Evolutionary conservation across 2,113 vertebrate genomes (phyloP), one percentile per base, ranked within the genome.

Genomic region (Coreoperca whiteheadi): DNA sequence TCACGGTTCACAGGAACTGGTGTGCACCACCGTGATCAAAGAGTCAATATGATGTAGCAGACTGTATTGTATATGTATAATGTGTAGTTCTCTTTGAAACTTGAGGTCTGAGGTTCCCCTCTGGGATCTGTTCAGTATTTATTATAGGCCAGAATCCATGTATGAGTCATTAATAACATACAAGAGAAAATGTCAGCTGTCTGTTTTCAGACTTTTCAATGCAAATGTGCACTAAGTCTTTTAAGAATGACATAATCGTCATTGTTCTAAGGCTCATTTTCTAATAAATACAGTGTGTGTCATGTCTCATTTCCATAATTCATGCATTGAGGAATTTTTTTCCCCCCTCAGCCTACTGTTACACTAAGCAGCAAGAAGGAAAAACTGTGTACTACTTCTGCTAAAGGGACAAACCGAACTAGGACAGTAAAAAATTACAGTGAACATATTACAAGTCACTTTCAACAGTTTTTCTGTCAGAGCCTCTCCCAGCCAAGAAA

Each of bases 1-100:
- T 70, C 79, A 86, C 60, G 70, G 67, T 75, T 83, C 85, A 69
- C 59, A 89, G 82, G 69, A 88, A 86, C 61, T 79, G 74, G 64
- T 77, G 69, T 79, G 79, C 74, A 69, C 37, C 41, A 37, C 34
- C 9, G 15, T 56, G 77, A 85, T 92, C 81, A 88, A 77, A 88
- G 67, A 64, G 6, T 34, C 23, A 30, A 28, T 64, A 43, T 78
- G 83, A 53, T 59, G 41, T 69, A 72, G 74, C 61, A 51, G 77
- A 56, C 53, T 60, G 56, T 51, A 39, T 51, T 56, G 51, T 71
- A 21, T 69, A 23, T 71, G 70, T 74, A 25, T 79, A 74, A 54
- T 69, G 46, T 73, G 37, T 8, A 57, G 64, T 51, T 65, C 57
- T 32, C 69, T 84, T 83, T 83, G 77, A 77, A 77, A 80, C 63